Base-by-base conservation (phyloP, 2,797 vertebrate species). In the Hyperoplus immaculatus region DNA sequence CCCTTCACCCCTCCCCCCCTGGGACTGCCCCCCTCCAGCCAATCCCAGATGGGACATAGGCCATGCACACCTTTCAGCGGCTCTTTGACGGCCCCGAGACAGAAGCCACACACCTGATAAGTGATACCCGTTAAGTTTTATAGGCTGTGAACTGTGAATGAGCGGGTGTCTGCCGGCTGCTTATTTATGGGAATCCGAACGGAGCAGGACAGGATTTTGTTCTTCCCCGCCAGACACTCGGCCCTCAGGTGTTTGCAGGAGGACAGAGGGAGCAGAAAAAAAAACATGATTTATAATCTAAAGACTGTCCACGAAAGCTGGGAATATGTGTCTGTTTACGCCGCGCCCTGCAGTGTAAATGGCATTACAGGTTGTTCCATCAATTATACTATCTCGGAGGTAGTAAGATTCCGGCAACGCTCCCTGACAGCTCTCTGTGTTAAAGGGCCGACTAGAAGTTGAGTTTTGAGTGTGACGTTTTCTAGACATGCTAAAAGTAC, bases 41-140 rank as follows among this genome's bases (percentile, higher is more conserved):
- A 92, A 94, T 92, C 90, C 57, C 84, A 95, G 92, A 90, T 56
- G 88, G 90, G 89, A 95, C 93, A 92, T 94, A 95, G 93, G 93
- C 82, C 85, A 83, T 36, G 88, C 85, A 82, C 91, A 87, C 91
- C 92, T 96, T 94, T 96, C 95, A 95, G 92, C 93, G 61, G 81
- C 89, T 93, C 93, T 95, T 93, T 94, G 93, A 93, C 94, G 81
- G 91, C 85, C 61, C 77, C 87, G 92, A 93, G 93, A 92, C 87
- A 84, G 87, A 93, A 91, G 78, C 88, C 86, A 91, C 92, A 88
- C 89, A 93, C 89, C 92, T 95, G 95, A 95, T 94, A 96, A 95
- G 93, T 96, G 95, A 96, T 96, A 96, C 94, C 94, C 90, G 91
- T 96, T 94, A 93, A 92, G 86, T 95, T 95, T 96, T 95, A 96